These are phyloP conservation scores for Drosophila sulfurigaster DNA, from an alignment of 1,140 invertebrate genomes.

Conservation along the genomic window DNA sequence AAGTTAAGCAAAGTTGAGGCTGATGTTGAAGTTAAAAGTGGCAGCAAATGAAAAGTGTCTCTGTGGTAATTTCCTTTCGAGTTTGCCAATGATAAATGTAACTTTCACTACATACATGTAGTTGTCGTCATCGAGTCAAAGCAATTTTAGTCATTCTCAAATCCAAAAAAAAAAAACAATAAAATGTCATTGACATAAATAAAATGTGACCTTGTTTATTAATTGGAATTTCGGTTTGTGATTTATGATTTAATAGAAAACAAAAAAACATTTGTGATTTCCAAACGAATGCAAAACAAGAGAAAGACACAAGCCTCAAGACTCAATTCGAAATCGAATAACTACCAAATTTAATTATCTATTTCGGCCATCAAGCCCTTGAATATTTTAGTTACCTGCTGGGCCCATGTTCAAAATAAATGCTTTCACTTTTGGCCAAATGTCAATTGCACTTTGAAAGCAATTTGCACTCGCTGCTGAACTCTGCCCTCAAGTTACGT, in stretches of 20 bases:
- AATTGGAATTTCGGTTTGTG: conserved; percentile 44
- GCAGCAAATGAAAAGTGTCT: conserved; percentile 28
- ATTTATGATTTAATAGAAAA: not conserved
- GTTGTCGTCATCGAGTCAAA: too few species aligned
- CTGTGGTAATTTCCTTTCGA: conserved; percentile 8
- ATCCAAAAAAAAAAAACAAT: not conserved
- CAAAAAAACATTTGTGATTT: conserved; percentile 43
- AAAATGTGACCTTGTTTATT: conserved; percentile 26
- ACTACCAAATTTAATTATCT: not conserved
- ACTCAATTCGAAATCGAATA: not conserved
- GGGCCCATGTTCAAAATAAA: not conserved
- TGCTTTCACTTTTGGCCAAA: conserved; percentile 1
- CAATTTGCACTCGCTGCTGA: not conserved
- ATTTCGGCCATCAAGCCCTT: not conserved
- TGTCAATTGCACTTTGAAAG: not conserved
- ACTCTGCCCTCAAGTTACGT: too few species aligned
- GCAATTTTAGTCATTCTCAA: not conserved
- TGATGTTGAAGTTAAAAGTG: conserved; percentile 4
- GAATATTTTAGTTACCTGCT: conserved; percentile 2
- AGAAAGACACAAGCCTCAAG: not conserved
- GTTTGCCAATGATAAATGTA: too few species aligned
- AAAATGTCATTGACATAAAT: not conserved
- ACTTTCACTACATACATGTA: too few species aligned
- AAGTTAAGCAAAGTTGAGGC: conserved; percentile 5
- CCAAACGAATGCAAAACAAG: conserved; percentile 53